Conservation (phyloP, 2,113 vertebrate genomes). For the Lamprologus sp. region DNA sequence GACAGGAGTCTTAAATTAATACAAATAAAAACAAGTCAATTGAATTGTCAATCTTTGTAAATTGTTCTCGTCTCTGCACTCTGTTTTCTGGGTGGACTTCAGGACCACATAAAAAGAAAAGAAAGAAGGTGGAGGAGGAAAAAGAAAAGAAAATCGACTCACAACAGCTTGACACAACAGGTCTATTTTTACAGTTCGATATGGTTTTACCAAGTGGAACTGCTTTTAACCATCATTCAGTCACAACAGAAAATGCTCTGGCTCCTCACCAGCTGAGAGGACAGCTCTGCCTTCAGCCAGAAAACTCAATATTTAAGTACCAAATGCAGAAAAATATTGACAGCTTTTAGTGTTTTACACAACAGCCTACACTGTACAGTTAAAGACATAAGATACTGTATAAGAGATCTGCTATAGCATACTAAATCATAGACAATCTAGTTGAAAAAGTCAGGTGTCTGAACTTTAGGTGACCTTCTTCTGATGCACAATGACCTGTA, state of each 20-base stretch:
- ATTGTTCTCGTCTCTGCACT: conserved; percentile 18
- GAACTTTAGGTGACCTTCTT: conserved; percentile 21
- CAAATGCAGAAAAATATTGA: conserved; percentile 60
- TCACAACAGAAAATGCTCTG: neutral
- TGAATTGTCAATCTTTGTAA: conserved; percentile 26
- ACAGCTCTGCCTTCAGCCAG: conserved; percentile 8
- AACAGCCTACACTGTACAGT: conserved; percentile 68
- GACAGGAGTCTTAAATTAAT: conserved; percentile 62
- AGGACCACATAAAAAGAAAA: conserved; percentile 2
- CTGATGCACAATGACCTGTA: conserved; percentile 9
- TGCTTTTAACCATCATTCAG: conserved; percentile 28
- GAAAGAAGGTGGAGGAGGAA: neutral
- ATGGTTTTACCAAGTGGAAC: conserved; percentile 45
- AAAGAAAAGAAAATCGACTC: neutral
- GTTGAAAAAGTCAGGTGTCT: conserved; percentile 7
- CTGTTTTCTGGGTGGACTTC: neutral
- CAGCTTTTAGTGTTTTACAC: conserved; percentile 75
- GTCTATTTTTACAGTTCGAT: conserved; percentile 26
- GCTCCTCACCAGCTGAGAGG: neutral
- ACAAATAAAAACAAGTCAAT: conserved; percentile 20
- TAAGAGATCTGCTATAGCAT: conserved; percentile 48
- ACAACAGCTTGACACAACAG: conserved; percentile 35
- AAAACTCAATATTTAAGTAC: conserved; percentile 19
- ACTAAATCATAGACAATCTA: conserved; percentile 32
- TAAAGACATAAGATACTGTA: conserved; percentile 53